These are phyloP conservation scores for Magallana nippona DNA, from an alignment of 2,888 invertebrate genomes.

Conservation along the genomic window DNA sequence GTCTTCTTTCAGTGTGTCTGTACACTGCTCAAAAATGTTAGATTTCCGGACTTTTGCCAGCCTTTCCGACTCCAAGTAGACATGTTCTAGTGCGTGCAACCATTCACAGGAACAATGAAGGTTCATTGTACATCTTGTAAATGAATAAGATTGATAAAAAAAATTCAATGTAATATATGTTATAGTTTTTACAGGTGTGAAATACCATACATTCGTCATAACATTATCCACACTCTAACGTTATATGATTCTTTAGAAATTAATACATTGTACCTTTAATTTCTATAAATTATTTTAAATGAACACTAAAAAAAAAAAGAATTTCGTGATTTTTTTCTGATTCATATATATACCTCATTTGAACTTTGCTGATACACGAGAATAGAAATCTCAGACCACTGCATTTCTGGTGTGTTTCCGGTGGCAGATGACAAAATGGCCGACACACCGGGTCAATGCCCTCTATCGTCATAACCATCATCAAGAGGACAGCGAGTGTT, in stretches of 20 bases:
- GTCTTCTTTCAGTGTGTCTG: background rate
- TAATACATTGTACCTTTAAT: too few species aligned
- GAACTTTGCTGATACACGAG: constrained; percentile 11
- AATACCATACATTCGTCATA: too few species aligned
- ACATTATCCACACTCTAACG: too few species aligned
- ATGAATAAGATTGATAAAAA: background rate
- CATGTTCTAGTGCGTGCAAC: background rate
- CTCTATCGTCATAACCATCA: too few species aligned
- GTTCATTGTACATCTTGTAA: background rate
- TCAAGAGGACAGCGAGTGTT: too few species aligned
- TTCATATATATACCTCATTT: background rate
- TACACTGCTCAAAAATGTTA: background rate
- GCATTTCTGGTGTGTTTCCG: background rate
- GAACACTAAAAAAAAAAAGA: background rate
- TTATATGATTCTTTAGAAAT: too few species aligned
- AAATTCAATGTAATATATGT: background rate
- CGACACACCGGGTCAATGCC: background rate
- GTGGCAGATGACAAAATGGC: constrained; percentile 5
- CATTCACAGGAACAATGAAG: constrained; percentile 9
- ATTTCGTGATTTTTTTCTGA: background rate
- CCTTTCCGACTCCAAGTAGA: background rate
- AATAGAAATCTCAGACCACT: constrained; percentile 8
- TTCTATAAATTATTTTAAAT: too few species aligned
- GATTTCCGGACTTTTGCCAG: background rate
- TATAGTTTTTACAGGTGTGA: background rate